Evolutionary conservation across 35 echinoderm and acorn worm genomes (phyloP), one percentile per base, ranked within the genome.

Genomic region (Acanthaster planci): DNA sequence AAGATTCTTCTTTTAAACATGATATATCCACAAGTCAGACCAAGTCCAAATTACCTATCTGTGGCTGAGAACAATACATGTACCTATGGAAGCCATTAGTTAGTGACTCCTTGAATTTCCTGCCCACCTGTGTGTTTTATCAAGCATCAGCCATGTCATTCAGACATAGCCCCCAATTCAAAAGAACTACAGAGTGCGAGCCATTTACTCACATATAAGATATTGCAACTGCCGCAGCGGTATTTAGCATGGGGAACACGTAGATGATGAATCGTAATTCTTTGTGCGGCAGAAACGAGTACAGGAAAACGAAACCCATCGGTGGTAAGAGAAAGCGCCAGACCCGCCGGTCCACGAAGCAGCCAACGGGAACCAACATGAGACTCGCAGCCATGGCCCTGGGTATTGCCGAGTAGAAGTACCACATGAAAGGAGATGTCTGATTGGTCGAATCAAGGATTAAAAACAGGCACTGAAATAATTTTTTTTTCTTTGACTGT

Each of bases 221-320:
- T 38, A 93, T 64, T 22, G 79, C 89, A 78, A 77, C 58, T 19
- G 96, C 92, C 10, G 96, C 88, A 76, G 88, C 92, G 32, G 90
- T 89, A 52, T 99, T 99, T 16, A 99, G 85, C 89, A 99, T 75
- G 5, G 96, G 96, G 51, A 94, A 82, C 52, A 89, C 82, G 37
- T 99, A 99, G 78, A 99, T 92, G 56, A 99, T 99, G 38, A 97
- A 99, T 18, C 96, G 56, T 52, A 99, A 86, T 42, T 99, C 96
- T 56, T 99, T 99, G 89, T 94, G 92, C 47, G 96, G 96, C 19
- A 99, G 72, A 67, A 94, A 86, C 3, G 96, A 99, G 76, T 92
- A 99, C 5, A 99, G 82, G 60, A 99, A 94, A 35, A 99, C 82
- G 86, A 99, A 99, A 27, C 91, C 92, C n/a, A 99, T 3, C 18